phyloP scores from a whole-genome alignment of 2,888 invertebrate species.

The Tribolium freemani region DNA sequence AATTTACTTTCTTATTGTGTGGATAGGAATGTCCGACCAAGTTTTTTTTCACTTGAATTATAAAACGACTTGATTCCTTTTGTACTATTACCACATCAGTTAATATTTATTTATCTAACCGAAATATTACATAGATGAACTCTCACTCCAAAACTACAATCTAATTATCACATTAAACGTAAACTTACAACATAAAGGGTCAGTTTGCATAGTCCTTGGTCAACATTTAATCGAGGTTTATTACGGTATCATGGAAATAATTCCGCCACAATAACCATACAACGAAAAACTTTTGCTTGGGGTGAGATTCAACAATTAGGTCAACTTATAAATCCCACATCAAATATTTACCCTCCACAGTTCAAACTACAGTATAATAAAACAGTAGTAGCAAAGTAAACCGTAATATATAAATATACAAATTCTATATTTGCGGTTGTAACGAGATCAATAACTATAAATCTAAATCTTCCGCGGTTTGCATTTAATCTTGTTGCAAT shows the following conservation, averaged over 20 bases:
- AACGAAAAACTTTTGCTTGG: not conserved
- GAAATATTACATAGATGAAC: not conserved
- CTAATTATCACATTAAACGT: not conserved
- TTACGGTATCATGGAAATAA: not conserved
- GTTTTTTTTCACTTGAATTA: constrained; percentile 10
- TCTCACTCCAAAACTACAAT: not conserved
- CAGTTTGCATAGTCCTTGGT: not conserved
- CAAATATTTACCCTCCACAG: not conserved
- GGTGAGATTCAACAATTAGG: not conserved
- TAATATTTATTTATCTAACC: constrained; percentile 12
- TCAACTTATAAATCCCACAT: not conserved
- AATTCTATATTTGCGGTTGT: no score
- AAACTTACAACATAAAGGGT: not conserved
- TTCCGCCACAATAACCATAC: not conserved
- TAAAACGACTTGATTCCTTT: constrained; percentile 16
- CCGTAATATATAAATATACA: no score
- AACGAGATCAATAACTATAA: not conserved
- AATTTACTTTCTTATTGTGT: constrained; percentile 38
- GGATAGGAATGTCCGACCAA: constrained; percentile 17
- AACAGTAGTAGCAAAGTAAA: no score
- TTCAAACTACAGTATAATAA: no score
- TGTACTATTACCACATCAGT: constrained; percentile 4
- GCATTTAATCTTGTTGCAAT: not conserved
- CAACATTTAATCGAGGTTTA: not conserved
- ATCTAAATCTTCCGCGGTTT: not conserved